These are phyloP conservation scores for Limnephilus lunatus DNA, from an alignment of 2,888 invertebrate genomes.

Conservation along the genomic window DNA sequence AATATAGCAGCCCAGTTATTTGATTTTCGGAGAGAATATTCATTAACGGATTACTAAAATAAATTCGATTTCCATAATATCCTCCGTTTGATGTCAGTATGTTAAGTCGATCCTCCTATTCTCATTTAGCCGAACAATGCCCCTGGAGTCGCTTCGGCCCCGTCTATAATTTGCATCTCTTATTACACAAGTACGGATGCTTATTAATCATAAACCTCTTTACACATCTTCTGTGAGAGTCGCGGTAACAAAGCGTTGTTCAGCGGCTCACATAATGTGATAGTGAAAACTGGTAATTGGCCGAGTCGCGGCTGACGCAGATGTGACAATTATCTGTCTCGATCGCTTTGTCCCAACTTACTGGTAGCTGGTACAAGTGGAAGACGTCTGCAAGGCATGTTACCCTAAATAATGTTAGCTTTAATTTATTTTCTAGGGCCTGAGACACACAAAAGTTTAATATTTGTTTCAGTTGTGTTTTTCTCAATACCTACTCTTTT, in stretches of 20 bases:
- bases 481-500: too few species aligned
- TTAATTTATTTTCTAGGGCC: not conserved
- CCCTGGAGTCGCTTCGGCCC: slow-evolving; percentile 2
- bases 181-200: not conserved
- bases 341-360: slow-evolving; percentile 33
- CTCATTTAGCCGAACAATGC: slow-evolving; percentile 6
- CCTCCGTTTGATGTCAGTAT: slow-evolving; percentile 10
- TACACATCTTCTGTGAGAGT: slow-evolving; percentile 19
- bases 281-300: slow-evolving; percentile 39
- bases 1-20: not conserved
- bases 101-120: not conserved
- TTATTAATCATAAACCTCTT: slow-evolving; percentile 38
- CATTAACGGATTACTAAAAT: not conserved
- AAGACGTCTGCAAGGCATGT: too few species aligned
- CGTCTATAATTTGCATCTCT: slow-evolving; percentile 37
- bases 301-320: slow-evolving; percentile 29
- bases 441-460: not conserved
- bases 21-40: not conserved
- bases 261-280: slow-evolving; percentile 11
- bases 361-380: not conserved
- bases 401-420: too few species aligned
- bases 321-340: slow-evolving; percentile 35
- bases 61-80: not conserved
- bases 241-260: not conserved
- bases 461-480: not conserved